These are phyloP conservation scores for Calosoma granatense DNA, from an alignment of 1,140 invertebrate genomes.

Conservation along the genomic window DNA sequence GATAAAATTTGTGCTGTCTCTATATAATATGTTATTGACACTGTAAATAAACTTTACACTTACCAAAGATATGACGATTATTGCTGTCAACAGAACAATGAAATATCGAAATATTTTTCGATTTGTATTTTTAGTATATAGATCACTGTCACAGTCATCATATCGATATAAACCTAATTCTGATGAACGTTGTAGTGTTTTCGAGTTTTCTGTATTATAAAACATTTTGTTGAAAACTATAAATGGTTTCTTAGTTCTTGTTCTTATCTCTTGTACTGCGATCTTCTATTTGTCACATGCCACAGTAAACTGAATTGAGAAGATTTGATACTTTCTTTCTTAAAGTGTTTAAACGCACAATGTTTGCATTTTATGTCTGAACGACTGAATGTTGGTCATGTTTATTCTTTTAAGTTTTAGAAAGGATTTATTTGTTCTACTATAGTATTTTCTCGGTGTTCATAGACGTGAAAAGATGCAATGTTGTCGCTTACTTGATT, in stretches of 20 bases:
- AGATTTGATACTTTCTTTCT: too few species aligned
- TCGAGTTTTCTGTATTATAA: background rate
- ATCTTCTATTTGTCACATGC: background rate
- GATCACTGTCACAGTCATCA: background rate
- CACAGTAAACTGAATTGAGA: background rate
- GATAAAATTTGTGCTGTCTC: too few species aligned
- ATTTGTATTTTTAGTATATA: background rate
- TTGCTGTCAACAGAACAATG: background rate
- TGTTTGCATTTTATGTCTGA: too few species aligned
- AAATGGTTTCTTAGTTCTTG: background rate
- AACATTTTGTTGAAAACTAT: background rate
- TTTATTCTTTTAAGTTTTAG: background rate
- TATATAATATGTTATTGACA: too few species aligned
- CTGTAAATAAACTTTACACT: too few species aligned
- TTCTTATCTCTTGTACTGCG: background rate
- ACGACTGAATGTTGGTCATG: too few species aligned
- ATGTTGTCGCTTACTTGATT: background rate
- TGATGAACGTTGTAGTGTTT: background rate
- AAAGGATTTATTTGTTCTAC: background rate
- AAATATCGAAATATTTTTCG: background rate
- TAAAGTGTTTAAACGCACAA: too few species aligned
- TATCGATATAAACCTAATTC: conserved; percentile 10
- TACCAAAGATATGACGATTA: background rate
- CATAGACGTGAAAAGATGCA: background rate
- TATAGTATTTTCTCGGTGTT: background rate